phyloP scores from a whole-genome alignment of 2,797 vertebrate genomes.

The Sebastolobus alascanus region DNA sequence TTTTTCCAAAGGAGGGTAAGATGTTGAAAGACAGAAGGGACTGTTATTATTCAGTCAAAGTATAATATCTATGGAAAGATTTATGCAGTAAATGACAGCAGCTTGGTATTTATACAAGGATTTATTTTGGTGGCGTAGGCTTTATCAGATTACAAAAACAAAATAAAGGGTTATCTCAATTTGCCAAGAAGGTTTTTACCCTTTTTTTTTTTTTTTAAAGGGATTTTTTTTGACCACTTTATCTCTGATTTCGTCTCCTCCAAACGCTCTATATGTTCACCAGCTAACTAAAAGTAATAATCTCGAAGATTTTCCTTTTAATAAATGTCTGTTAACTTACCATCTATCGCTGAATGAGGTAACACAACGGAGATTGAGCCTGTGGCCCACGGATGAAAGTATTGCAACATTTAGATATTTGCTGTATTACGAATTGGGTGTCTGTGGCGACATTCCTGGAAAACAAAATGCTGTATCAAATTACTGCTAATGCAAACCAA shows the following conservation, averaged over 20 bases:
- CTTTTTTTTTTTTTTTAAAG: too few relatives aligned
- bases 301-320: neutral
- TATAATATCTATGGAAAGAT: conserved; percentile 15
- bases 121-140: neutral
- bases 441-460: too few relatives aligned
- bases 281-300: neutral
- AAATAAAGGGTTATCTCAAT: neutral
- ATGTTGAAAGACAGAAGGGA: conserved; percentile 21
- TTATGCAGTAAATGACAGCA: neutral
- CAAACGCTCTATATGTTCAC: neutral
- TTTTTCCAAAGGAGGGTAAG: conserved; percentile 14
- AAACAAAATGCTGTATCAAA: too few relatives aligned
- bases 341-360: neutral
- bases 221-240: neutral
- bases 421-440: neutral
- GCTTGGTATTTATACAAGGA: neutral
- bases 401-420: neutral
- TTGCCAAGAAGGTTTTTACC: neutral
- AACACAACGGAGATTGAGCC: neutral
- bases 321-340: neutral
- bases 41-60: conserved; percentile 11
- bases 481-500: too few relatives aligned
- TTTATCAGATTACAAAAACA: neutral
- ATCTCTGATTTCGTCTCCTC: neutral
- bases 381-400: neutral